Conservation (phyloP, 2,113 vertebrate genomes). For the Eleginops maclovinus region DNA sequence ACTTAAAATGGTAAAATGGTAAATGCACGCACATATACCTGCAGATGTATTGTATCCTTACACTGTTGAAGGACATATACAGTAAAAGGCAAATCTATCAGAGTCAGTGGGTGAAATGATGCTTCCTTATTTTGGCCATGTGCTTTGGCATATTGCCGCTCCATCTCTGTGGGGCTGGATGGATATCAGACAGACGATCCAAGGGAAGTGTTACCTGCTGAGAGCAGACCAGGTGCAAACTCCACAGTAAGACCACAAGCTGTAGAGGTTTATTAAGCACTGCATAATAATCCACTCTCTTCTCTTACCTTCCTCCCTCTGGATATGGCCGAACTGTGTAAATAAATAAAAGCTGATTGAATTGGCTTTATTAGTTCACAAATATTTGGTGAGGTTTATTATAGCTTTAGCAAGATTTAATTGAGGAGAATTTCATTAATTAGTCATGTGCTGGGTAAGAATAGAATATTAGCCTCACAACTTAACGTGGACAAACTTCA, state of each 20-base stretch:
- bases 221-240: constrained; percentile 73
- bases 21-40: neutral
- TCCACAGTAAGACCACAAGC: constrained; percentile 66
- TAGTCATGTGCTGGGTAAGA: constrained; percentile 19
- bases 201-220: constrained; percentile 68
- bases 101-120: constrained; percentile 23
- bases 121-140: constrained; percentile 47
- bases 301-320: neutral
- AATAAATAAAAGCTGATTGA: constrained; percentile 47
- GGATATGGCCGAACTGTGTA: constrained; percentile 15
- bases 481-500: neutral
- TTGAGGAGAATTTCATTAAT: constrained; percentile 25
- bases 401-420: constrained; percentile 28
- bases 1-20: neutral
- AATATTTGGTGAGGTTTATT: constrained; percentile 26
- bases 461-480: neutral
- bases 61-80: neutral
- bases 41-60: neutral
- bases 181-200: constrained; percentile 55
- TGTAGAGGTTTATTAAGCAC: constrained; percentile 58
- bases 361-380: constrained; percentile 25
- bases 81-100: neutral
- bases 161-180: constrained; percentile 54
- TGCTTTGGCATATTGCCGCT: constrained; percentile 55
- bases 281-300: constrained; percentile 47